These are phyloP conservation scores for Myanophis thanlyinensis DNA, from an alignment of 2,113 vertebrate genomes.

Conservation along the genomic window DNA sequence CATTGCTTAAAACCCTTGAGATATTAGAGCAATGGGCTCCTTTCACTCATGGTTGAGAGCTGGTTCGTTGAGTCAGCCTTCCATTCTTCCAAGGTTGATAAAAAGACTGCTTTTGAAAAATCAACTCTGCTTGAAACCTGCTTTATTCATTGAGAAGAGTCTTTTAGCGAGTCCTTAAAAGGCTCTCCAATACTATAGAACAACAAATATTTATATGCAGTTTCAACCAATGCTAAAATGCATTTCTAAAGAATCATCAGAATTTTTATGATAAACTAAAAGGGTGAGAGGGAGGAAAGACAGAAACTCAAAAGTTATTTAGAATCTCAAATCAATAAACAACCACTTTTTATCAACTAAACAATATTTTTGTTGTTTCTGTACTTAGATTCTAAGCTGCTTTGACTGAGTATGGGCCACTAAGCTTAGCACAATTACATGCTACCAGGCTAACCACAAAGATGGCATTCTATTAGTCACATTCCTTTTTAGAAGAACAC, in stretches of 20 bases:
- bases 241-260: background rate
- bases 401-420: background rate
- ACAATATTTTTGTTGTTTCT: background rate
- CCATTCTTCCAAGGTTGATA: background rate
- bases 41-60: background rate
- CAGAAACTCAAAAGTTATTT: background rate
- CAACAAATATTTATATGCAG: background rate
- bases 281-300: background rate
- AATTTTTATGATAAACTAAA: background rate
- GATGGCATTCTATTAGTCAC: background rate
- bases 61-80: background rate
- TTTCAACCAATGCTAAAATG: background rate
- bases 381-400: background rate
- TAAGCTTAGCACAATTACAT: background rate
- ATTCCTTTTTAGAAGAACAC: background rate
- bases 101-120: background rate
- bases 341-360: background rate
- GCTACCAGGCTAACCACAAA: background rate
- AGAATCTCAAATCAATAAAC: background rate
- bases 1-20: background rate
- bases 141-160: background rate
- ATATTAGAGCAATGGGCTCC: background rate
- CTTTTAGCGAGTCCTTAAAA: background rate
- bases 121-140: background rate
- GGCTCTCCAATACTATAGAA: background rate